phyloP scores from a whole-genome alignment of 2,888 invertebrate genomes.

The Xiphydria camelus region DNA sequence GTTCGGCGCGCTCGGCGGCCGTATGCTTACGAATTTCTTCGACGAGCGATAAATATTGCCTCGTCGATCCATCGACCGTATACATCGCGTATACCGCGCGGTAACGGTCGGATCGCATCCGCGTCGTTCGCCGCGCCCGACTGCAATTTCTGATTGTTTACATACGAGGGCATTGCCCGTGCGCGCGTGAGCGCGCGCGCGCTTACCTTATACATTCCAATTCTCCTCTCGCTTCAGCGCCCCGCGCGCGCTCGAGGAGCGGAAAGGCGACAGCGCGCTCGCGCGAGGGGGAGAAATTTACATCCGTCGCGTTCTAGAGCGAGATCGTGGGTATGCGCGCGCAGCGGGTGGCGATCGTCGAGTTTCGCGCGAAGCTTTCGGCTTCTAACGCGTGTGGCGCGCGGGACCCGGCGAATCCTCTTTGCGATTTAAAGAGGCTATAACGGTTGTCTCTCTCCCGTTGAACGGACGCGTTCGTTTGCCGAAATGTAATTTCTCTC shows the following conservation, averaged over 20 bases:
- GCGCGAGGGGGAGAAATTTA: slow-evolving; percentile 3
- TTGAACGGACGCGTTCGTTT: too few species aligned
- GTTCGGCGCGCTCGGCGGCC: too few species aligned
- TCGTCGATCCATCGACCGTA: not conserved
- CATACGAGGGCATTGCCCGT: slow-evolving; percentile 57
- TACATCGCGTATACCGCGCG: too few species aligned
- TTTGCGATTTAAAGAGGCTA: not conserved
- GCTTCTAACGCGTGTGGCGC: not conserved
- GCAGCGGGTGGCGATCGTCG: not conserved
- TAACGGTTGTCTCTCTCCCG: too few species aligned
- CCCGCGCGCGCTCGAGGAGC: slow-evolving; percentile 5
- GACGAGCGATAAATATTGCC: too few species aligned
- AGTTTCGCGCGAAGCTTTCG: not conserved
- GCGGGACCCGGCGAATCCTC: not conserved
- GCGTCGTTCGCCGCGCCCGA: slow-evolving; percentile 12
- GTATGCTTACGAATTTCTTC: too few species aligned
- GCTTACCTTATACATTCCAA: slow-evolving; percentile 50
- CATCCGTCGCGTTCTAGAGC: slow-evolving; percentile 16
- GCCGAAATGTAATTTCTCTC: too few species aligned
- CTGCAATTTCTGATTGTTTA: slow-evolving; percentile 54
- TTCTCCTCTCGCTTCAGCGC: not conserved
- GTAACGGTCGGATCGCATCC: too few species aligned
- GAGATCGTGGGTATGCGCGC: not conserved
- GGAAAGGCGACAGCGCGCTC: too few species aligned
- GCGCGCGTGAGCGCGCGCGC: too few species aligned